phyloP scores from a whole-genome alignment of 2,888 invertebrate genomes.

The Mesorhabditis belari region DNA sequence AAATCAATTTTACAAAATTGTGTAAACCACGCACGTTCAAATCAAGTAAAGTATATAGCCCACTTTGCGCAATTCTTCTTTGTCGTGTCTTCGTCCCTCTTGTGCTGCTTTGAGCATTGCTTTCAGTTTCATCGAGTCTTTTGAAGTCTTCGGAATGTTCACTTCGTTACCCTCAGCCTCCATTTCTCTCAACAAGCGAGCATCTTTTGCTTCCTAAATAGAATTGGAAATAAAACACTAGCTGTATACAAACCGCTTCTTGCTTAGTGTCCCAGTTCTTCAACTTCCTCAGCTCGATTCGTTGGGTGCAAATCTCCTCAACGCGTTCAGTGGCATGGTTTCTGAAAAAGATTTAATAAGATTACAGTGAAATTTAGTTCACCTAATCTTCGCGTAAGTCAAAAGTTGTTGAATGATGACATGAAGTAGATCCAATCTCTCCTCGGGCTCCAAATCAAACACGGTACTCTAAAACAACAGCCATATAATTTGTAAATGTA shows the following conservation, averaged over 20 bases:
- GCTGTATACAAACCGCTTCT: too few relatives aligned
- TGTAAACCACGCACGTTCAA: not conserved
- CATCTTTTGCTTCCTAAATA: slow-evolving; percentile 13
- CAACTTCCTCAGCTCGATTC: slow-evolving; percentile 66
- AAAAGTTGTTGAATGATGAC: slow-evolving; percentile 81
- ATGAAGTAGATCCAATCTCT: slow-evolving; percentile 65
- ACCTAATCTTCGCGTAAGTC: slow-evolving; percentile 71
- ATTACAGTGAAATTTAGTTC: not conserved
- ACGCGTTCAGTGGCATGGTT: slow-evolving; percentile 17
- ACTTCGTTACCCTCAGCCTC: slow-evolving; percentile 57
- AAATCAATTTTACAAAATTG: slow-evolving; percentile 1
- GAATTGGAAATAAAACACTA: too few relatives aligned
- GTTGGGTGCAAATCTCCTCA: slow-evolving; percentile 60
- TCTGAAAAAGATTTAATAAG: slow-evolving; percentile 2
- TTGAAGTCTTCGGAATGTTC: slow-evolving; percentile 49
- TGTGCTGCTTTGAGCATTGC: slow-evolving; percentile 12
- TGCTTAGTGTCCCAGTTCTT: slow-evolving; percentile 60
- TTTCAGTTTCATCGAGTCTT: slow-evolving; percentile 16
- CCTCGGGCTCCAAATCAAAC: slow-evolving; percentile 67
- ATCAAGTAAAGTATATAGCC: not conserved
- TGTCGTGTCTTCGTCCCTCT: slow-evolving; percentile 16
- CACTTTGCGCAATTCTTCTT: slow-evolving; percentile 21
- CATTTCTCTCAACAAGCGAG: slow-evolving; percentile 52
- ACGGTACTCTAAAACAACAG: slow-evolving; percentile 53
- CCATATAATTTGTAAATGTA: slow-evolving; percentile 8